Evolutionary conservation across 2,113 vertebrate genomes (phyloP).

Genomic region (Rhodinocichla rosea): DNA sequence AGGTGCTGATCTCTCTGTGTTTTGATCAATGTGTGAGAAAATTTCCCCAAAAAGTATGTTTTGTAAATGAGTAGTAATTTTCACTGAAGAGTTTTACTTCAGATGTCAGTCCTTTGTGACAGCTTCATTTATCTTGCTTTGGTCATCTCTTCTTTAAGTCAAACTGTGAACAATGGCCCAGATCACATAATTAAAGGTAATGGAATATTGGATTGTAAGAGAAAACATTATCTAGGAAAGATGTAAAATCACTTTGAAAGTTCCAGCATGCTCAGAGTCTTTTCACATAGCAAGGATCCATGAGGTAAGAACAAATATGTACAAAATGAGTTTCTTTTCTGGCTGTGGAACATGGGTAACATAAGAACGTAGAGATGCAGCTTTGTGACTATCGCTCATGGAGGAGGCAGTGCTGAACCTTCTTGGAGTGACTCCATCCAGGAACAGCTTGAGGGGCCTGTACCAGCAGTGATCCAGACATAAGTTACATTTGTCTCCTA

Average conservation of each 20-base stretch:
- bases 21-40: not conserved
- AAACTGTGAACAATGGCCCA: not conserved
- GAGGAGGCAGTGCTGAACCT: not conserved
- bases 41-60: not conserved
- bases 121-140: not conserved
- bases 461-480: not conserved
- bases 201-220: not conserved
- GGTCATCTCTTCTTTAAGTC: not conserved
- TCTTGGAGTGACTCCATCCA: conserved; percentile 28
- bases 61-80: not conserved
- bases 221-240: not conserved
- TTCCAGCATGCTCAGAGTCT: not conserved
- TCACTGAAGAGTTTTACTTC: not conserved
- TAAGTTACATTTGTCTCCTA: not conserved
- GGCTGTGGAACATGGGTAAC: not conserved
- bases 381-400: not conserved
- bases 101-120: not conserved
- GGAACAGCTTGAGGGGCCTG: conserved; percentile 28
- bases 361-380: not conserved
- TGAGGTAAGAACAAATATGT: not conserved
- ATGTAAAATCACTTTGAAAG: not conserved
- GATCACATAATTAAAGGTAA: not conserved
- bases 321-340: not conserved
- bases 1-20: not conserved
- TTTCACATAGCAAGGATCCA: not conserved